Base-by-base conservation (phyloP, 1,140 invertebrate species). In the Anthonomus grandis region DNA sequence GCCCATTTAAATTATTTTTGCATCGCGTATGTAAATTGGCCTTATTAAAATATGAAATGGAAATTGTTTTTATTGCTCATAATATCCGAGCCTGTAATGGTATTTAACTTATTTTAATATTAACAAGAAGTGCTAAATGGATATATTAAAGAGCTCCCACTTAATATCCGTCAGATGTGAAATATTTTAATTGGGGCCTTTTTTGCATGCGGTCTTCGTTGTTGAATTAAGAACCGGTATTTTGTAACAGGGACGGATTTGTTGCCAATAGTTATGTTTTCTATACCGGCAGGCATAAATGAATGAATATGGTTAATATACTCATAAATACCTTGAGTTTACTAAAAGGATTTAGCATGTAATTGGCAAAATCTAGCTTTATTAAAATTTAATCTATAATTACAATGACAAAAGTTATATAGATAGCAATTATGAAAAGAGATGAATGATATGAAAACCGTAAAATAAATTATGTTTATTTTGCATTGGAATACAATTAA, bases 121-220 rank as follows among this genome's bases (percentile, higher is more conserved):
- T 56, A 47, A 56, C 54, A 56, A 56, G 54, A 56, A 56, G 54
- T 56, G 54, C 38, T 56, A 56, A 56, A 56, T 56, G 54, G 54
- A 56, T 42, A 49, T 49, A 56, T 56, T 56, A 56, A 56, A 56
- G 45, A 21, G 54, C 44, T 56, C 25, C 54, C 34, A 56, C 54
- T 56, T 56, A 56, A 48, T 55, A 55, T 55, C 52, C 22, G 44
- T 56, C 54, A 49, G 18, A 48, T 27, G 54, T 31, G 22, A 49
- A 56, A 37, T 46, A 56, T 56, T 56, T 56, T 56, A 56, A 56
- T 56, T 56, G 54, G 54, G 41, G 39, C 18, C 36, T 25, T 34
- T n/a, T 50, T 50, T 44, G 36, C 50, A 44, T 25, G 36, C 39
- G 24, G 19, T 53, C n/a, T n/a, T n/a, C n/a, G n/a, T n/a, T n/a